Evolutionary conservation across 1,140 invertebrate species (phyloP).

Genomic region (Mylabris phalerata): DNA sequence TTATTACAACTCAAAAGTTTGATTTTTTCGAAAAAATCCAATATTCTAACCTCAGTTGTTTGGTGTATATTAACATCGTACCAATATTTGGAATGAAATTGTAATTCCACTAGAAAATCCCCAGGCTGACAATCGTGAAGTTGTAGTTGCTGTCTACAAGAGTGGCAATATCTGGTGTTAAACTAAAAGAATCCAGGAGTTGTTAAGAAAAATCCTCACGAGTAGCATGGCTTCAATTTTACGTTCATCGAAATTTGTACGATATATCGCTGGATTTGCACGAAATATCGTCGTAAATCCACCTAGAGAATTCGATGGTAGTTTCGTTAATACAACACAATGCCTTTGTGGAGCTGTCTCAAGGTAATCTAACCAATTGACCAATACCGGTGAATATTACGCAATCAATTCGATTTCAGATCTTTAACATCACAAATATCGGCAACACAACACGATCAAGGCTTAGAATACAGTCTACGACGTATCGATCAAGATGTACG

Average conservation of each 20-base stretch:
- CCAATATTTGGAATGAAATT: too few species aligned
- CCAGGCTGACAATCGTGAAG: too few species aligned
- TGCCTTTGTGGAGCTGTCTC: slow-evolving; percentile 44
- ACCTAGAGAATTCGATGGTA: slow-evolving; percentile 47
- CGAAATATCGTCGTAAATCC: slow-evolving; percentile 56
- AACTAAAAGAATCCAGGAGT: too few species aligned
- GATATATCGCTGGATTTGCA: slow-evolving; percentile 60
- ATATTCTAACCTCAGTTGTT: too few species aligned
- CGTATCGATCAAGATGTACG: slow-evolving; percentile 63
- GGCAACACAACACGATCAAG: slow-evolving; percentile 44
- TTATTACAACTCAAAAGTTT: too few species aligned
- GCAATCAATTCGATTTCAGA: slow-evolving; percentile 29
- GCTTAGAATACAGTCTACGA: slow-evolving; percentile 55
- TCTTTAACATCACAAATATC: slow-evolving; percentile 38
- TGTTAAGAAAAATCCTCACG: too few species aligned
- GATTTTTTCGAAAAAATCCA: too few species aligned
- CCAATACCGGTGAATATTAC: slow-evolving; percentile 17
- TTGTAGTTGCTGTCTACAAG: too few species aligned
- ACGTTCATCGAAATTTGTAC: slow-evolving; percentile 60
- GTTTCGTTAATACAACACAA: slow-evolving; percentile 43
- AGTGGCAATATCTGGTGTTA: too few species aligned
- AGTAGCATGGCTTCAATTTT: slow-evolving; percentile 55
- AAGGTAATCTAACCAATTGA: slow-evolving; percentile 35
- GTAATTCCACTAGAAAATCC: too few species aligned
- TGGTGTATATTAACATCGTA: too few species aligned